Evolutionary conservation across 1,140 invertebrate genomes (phyloP), one percentile per base, ranked within the genome.

Genomic region (Idris sp.): DNA sequence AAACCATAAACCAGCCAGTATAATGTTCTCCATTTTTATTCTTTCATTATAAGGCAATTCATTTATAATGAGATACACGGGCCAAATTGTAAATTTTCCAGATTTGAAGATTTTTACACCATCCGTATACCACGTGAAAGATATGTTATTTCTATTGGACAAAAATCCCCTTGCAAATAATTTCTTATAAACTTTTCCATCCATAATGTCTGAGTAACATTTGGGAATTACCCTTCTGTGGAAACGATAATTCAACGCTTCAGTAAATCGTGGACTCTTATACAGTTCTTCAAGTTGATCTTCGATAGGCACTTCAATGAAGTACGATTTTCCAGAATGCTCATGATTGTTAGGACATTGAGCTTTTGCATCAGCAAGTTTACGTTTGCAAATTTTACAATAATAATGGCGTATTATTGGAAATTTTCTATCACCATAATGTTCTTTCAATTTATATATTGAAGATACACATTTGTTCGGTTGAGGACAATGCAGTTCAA

Each of bases 1-100:
- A 46, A 62, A 65, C 59, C 69, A 73, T n/a, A 73, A 15, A 13
- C 30, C 44, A 6, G 53, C 44, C 18, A 73, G 25, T 6, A 65
- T 25, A 0, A 65, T 28, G 33, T 73, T 74, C 22, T 74, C 48
- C 8, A 35, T 10, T 41, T 31, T n/a, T 67, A 38, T 59, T 48
- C 53, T 40, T 40, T 48, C 15, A 1, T 46, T 10, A 9, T 49
- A 73, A 0, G 69, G 59, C 2, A 73, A 51, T 22, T 40, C 38
- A 11, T 40, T 40, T 8, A 40, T 8, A 9, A 18, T 40, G 7
- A 40, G 22, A 22, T 40, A 40, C 0, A 40, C 4, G 1, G 38
- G 38, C 38, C 38, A 40, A 22, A 40, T 22, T 40, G 18, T 22
- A 40, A n/a, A 18, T 22, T 3, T n/a, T n/a, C n/a, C n/a, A n/a